Evolutionary conservation across 1,140 invertebrate genomes (phyloP), one percentile per base, ranked within the genome.

Genomic region (Neomicropteryx cornuta): DNA sequence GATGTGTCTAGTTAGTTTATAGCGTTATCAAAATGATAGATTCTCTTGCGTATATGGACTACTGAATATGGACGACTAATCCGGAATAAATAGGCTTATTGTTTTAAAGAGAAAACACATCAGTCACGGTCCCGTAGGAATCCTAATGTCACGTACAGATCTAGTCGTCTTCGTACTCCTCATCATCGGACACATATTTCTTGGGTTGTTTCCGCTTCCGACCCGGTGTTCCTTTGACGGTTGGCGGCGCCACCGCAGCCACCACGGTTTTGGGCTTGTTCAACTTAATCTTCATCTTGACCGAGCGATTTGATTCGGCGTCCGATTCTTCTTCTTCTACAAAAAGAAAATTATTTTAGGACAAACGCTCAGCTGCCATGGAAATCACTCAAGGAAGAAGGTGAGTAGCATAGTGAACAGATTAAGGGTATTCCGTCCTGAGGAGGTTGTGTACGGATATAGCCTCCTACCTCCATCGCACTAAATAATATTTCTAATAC

Each of bases 231-330:
- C 49, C 53, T 38, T 68, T 68, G n/a, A n/a, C n/a, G n/a, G n/a
- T n/a, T n/a, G n/a, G n/a, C n/a, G n/a, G n/a, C n/a, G n/a, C n/a
- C n/a, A n/a, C n/a, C n/a, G n/a, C n/a, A n/a, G n/a, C n/a, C n/a
- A n/a, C n/a, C n/a, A n/a, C n/a, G 31, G 49, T 55, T 42, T 66
- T 66, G 10, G 53, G 53, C 39, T 63, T 65, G n/a, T 47, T 47
- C 36, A 67, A 43, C 50, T 68, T 68, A 18, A 68, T 66, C 49
- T 68, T 68, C 66, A 68, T 68, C 46, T 68, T 68, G 5, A 68
- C 55, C 0, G 66, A 68, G 18, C 66, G 53, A 41, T 61, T 68
- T 13, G 64, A 67, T 33, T 68, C 66, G 0, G 57, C 62, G 41
- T 60, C 66, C 4, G 64, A 64, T 37, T 66, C 64, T 18, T 67